Evolutionary conservation across 2,113 vertebrate genomes (phyloP), one percentile per base, ranked within the genome.

Genomic region (Tragelaphus imberbis): DNA sequence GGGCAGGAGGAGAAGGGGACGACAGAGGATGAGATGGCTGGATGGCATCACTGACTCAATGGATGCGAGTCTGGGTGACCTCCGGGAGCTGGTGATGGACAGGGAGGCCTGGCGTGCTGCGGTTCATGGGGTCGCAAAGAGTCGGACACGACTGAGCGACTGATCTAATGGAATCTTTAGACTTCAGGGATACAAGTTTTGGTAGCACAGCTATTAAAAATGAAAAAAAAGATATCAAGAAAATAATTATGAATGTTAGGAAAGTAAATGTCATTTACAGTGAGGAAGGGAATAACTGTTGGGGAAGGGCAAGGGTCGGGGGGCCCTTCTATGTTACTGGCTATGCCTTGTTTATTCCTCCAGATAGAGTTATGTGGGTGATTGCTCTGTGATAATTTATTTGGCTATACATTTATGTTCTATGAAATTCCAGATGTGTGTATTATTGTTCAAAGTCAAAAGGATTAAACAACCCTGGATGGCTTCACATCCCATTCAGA

Each of bases 281-380:
- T 8, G 28, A 25, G 27, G 65, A 56, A 51, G 30, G 51, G 5
- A n/a, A 28, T 21, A 21, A 51, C 63, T 10, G 27, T 12, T 59
- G 49, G 49, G 49, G 49, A 49, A 49, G 49, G 49, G 49, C 11
- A 49, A 13, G 11, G 49, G 49, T 49, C 2, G 49, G 49, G 14
- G 27, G 23, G 5, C 4, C 12, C 30, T 75, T 8, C 30, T 17
- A 8, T 1, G 3, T 14, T n/a, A 16, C 6, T 14, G 44, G 15
- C n/a, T 15, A 7, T 27, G 55, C 44, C 75, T 49, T 30, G 1
- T 90, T 65, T 36, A 56, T 47, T 17, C 23, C 28, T 19, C 68
- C 6, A 49, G 13, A 25, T 19, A 56, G 55, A 13, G 28, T 85
- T 63, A 56, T 47, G 6, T 27, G 47, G 15, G 7, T 77, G 27